Percentiles rank a stretch among this genome's conserved stretches.
phyloP scores from a whole-genome alignment of 2,113 vertebrate species.

The Chinchilla lanigera region DNA sequence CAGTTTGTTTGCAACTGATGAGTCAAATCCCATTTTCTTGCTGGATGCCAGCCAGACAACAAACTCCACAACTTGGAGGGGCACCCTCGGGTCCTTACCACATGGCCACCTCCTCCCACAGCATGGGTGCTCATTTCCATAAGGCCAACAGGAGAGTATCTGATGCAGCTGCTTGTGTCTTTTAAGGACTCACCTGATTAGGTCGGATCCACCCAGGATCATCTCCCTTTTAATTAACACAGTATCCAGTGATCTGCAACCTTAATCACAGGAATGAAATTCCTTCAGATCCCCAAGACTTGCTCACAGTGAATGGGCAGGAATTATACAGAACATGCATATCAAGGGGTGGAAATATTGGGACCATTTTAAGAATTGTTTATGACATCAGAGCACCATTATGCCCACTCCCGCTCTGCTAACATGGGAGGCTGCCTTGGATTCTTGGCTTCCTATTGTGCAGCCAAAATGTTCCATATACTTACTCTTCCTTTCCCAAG shows the following conservation, averaged over 20 bases:
- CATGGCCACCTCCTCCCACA: not conserved
- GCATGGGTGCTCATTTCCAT: not conserved
- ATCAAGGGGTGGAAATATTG: not conserved
- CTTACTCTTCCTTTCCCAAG: not conserved
- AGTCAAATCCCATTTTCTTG: not conserved
- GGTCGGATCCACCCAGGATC: not conserved
- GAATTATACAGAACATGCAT: not conserved
- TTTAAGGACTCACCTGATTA: conserved; percentile 23
- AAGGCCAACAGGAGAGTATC: not conserved
- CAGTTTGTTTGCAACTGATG: not conserved
- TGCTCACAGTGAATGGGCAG: not conserved
- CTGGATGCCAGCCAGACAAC: not conserved
- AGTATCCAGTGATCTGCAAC: not conserved
- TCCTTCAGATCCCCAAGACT: not conserved
- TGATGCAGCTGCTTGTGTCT: not conserved
- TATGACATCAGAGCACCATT: not conserved
- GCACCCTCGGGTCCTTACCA: not conserved
- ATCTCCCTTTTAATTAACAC: not conserved
- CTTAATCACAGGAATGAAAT: conserved; percentile 12
- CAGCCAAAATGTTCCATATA: not conserved
- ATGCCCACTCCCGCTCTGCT: not conserved
- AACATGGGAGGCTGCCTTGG: not conserved
- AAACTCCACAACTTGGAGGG: not conserved
- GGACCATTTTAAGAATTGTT: not conserved
- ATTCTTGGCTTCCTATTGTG: not conserved